Base-by-base conservation (phyloP, 2,797 vertebrate genomes). In the Pangasius larnaudii region DNA sequence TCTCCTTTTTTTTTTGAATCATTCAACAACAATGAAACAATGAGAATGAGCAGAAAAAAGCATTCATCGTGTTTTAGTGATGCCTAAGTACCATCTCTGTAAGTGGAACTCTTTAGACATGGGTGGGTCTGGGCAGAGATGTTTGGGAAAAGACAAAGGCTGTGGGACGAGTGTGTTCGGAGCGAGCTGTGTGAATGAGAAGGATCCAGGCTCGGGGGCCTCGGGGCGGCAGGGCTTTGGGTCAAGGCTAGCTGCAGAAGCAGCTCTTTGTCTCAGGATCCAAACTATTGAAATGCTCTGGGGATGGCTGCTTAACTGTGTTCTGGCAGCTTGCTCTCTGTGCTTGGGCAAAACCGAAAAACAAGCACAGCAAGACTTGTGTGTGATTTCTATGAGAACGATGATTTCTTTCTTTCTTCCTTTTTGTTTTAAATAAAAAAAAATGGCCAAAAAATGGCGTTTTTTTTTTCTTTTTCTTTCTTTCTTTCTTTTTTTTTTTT, bases 161-260 rank as follows among this genome's bases (percentile, higher is more conserved):
- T 56, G 80, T 36, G 22, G 84, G 87, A 83, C 39, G 89, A 86
- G 65, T 67, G 84, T 90, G 61, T 49, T 91, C 85, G 94, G 90
- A 95, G 94, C 94, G 93, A 88, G 89, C 91, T 85, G 82, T 88
- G 85, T 84, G 58, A 90, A 83, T n/a, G 85, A 87, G 46, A 11
- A 42, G 78, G 84, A 79, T 91, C 85, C 85, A 88, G 85, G 87
- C 88, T 84, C 51, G 39, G 42, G 61, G 87, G 88, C 85, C 85
- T 90, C 85, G 27, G 72, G 90, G 87, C 42, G 59, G 61, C 71
- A 63, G 91, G 89, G 78, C 89, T 86, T 88, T 90, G 87, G 87
- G 88, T 88, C 88, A 87, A 88, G 88, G 88, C 89, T 92, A 88
- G 86, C 88, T 90, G 75, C 72, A 88, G 88, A 85, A 67, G 78